Conservation (phyloP, 2,113 vertebrate species). For the Sceloporus undulatus region DNA sequence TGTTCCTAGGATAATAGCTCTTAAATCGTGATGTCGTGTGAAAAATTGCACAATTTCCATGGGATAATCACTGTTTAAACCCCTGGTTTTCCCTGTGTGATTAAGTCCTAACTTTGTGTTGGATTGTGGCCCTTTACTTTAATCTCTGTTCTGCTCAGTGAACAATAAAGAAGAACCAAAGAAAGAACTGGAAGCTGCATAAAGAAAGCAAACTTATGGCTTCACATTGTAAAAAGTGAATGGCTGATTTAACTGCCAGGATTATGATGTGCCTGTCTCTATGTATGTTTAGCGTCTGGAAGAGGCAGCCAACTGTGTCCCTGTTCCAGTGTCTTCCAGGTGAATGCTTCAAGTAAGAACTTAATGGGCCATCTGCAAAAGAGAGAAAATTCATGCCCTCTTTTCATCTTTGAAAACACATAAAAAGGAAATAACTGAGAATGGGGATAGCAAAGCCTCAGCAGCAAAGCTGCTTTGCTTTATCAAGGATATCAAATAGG, state of each 20-base stretch:
- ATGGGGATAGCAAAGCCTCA: neutral
- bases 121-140: neutral
- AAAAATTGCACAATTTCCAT: too few relatives aligned
- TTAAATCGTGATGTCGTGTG: too few relatives aligned
- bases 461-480: neutral
- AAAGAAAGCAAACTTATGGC: conserved; percentile 1
- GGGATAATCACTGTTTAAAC: too few relatives aligned
- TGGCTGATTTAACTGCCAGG: neutral
- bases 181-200: neutral
- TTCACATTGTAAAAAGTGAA: conserved; percentile 26
- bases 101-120: neutral
- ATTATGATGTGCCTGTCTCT: conserved; percentile 29
- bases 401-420: neutral
- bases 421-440: neutral
- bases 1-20: too few relatives aligned
- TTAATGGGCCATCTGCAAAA: conserved; percentile 37
- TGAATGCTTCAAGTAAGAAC: conserved; percentile 20
- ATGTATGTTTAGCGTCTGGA: conserved; percentile 14
- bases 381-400: neutral
- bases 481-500: neutral
- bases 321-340: neutral
- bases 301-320: conserved; percentile 15
- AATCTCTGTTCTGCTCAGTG: neutral
- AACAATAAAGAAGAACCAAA: neutral
- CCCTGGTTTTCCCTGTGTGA: too few relatives aligned